Percentiles rank a stretch among this genome's conserved stretches.
Evolutionary conservation across 2,113 vertebrate species (phyloP).

Genomic region (Cranoglanis bouderius): DNA sequence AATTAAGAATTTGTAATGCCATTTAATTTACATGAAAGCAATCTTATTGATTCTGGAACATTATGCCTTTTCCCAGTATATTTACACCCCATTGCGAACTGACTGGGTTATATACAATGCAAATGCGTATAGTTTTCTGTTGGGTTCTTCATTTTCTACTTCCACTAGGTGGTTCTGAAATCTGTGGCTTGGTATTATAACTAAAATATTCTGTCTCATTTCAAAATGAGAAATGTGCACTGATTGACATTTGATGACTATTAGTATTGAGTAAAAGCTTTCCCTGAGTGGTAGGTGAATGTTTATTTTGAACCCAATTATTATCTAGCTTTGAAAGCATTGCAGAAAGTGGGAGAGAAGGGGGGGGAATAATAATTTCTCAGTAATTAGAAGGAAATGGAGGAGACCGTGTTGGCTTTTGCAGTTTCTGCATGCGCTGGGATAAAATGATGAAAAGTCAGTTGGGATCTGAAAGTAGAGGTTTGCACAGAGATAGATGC

Average conservation of each 20-base stretch:
- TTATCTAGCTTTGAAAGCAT: background rate
- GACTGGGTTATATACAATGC: background rate
- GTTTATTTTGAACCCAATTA: slow-evolving; percentile 30
- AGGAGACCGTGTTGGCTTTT: slow-evolving; percentile 31
- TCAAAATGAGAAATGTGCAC: background rate
- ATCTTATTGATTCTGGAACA: background rate
- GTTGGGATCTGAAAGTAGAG: slow-evolving; percentile 30
- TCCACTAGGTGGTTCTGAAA: background rate
- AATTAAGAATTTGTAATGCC: background rate
- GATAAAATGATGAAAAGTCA: slow-evolving; percentile 45
- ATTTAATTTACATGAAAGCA: slow-evolving; percentile 3
- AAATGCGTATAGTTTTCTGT: background rate
- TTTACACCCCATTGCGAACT: background rate
- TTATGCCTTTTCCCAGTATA: background rate
- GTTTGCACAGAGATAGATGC: slow-evolving; percentile 27
- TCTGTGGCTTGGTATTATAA: background rate
- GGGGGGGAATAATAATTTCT: slow-evolving; percentile 13
- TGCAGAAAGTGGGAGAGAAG: slow-evolving; percentile 15
- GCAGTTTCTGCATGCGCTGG: background rate
- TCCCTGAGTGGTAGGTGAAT: slow-evolving; percentile 17
- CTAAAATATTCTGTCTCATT: slow-evolving; percentile 1
- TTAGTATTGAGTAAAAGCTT: slow-evolving; percentile 5
- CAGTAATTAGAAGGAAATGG: slow-evolving; percentile 52
- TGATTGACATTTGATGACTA: background rate
- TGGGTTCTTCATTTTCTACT: background rate